Percentiles rank a stretch among this genome's conserved stretches.
Conservation (phyloP, 2,888 invertebrate genomes). For the Zygothrica quintamaculata region DNA sequence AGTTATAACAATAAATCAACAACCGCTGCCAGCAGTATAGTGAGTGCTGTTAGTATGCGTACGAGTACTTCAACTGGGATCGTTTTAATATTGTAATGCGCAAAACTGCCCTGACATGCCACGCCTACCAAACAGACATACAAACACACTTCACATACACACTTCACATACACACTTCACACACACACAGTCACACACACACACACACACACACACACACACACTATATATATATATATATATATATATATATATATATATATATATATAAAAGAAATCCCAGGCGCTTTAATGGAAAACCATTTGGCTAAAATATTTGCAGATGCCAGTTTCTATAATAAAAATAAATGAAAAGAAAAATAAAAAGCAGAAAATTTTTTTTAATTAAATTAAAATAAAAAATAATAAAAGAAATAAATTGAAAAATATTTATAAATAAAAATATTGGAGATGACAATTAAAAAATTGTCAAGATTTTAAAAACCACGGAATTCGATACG, state of each 20-base stretch:
- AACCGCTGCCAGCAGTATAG: conserved; percentile 66
- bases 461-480: conserved; percentile 46
- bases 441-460: conserved; percentile 52
- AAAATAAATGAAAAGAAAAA: conserved; percentile 10
- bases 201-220: not conserved
- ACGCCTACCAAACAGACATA: too few relatives aligned
- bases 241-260: not conserved
- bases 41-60: conserved; percentile 50
- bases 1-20: conserved; percentile 80
- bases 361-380: conserved; percentile 26
- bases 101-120: conserved; percentile 15
- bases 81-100: conserved; percentile 77
- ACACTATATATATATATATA: too few relatives aligned
- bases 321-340: conserved; percentile 38
- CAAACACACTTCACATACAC: too few relatives aligned
- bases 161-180: too few relatives aligned
- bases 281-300: conserved; percentile 65
- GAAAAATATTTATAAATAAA: too few relatives aligned
- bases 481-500: conserved; percentile 38
- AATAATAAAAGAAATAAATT: too few relatives aligned
- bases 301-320: conserved; percentile 60
- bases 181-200: conserved; percentile 10
- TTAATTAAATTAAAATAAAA: conserved; percentile 40
- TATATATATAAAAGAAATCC: conserved; percentile 5
- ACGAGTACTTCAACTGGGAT: conserved; percentile 24